Conservation (phyloP, 2,888 invertebrate species). For the Pristionchus mayeri region DNA sequence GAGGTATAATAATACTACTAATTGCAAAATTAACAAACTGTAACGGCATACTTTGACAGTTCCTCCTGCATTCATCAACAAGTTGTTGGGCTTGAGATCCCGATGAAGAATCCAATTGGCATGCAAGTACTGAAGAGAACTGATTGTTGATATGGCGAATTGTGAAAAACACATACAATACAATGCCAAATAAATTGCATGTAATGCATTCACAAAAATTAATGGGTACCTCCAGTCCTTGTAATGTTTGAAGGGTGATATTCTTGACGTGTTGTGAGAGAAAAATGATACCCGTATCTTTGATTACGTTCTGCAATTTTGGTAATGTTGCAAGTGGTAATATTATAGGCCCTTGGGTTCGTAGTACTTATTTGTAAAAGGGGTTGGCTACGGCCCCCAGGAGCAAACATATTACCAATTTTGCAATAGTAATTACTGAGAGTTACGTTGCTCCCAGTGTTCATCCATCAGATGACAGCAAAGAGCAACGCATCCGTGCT, state of each 20-base stretch:
- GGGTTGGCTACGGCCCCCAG: no score
- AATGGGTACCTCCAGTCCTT: conserved; percentile 85
- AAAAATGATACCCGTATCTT: conserved; percentile 88
- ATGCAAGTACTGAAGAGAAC: conserved; percentile 22
- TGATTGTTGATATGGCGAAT: neutral
- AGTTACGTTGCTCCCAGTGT: no score
- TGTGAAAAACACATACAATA: neutral
- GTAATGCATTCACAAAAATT: neutral
- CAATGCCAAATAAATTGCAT: no score
- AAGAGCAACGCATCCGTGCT: no score
- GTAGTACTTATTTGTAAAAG: no score
- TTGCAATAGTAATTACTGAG: no score
- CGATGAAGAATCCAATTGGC: conserved; percentile 64
- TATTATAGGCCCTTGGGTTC: no score
- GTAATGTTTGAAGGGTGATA: conserved; percentile 93
- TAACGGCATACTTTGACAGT: conserved; percentile 83
- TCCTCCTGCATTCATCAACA: conserved; percentile 92
- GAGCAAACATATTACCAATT: no score
- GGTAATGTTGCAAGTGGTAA: no score
- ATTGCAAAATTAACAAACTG: neutral
- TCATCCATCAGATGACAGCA: no score
- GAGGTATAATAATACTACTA: no score
- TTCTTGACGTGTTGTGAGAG: conserved; percentile 94
- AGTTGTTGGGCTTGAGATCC: conserved; percentile 98
- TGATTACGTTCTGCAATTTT: conserved; percentile 73